Evolutionary conservation across 2,888 invertebrate species (phyloP).

Genomic region (Caradrina clavipalpis): DNA sequence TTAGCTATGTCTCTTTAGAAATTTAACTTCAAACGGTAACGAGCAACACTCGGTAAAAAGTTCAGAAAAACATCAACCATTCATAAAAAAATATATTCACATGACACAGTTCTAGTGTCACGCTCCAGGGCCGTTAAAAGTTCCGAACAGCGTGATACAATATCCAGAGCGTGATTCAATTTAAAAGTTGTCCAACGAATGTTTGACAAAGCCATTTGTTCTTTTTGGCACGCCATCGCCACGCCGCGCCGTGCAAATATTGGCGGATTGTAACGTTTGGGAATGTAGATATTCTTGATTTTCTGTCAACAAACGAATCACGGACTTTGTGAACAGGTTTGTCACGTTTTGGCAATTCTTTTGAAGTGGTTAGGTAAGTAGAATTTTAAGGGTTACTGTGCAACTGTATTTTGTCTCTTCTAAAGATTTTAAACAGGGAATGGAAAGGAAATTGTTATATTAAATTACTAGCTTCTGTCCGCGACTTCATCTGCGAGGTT

Average conservation of each 20-base stretch:
- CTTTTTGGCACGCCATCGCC: slow-evolving; percentile 32
- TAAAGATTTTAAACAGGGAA: no score
- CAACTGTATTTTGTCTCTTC: no score
- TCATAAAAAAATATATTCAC: slow-evolving; percentile 34
- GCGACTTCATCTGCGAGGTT: no score
- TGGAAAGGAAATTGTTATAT: no score
- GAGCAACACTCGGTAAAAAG: slow-evolving; percentile 1
- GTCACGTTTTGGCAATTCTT: neutral
- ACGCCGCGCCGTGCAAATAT: slow-evolving; percentile 15
- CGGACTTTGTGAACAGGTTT: neutral
- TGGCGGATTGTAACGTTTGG: slow-evolving; percentile 21
- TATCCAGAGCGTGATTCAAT: slow-evolving; percentile 56
- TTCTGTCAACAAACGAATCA: slow-evolving; percentile 8
- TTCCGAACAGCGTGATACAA: slow-evolving; percentile 33
- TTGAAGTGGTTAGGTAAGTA: neutral
- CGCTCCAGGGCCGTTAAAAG: slow-evolving; percentile 25
- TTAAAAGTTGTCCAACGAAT: slow-evolving; percentile 45
- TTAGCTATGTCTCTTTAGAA: neutral
- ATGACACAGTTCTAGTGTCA: slow-evolving; percentile 10
- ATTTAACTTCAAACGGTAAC: neutral
- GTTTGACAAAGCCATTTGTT: slow-evolving; percentile 36
- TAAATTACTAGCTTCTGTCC: no score
- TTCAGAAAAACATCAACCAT: slow-evolving; percentile 20
- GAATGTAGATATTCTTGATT: slow-evolving; percentile 19
- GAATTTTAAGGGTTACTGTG: no score